phyloP scores from a whole-genome alignment of 2,797 vertebrate genomes.

The Calcarius lapponicus region DNA sequence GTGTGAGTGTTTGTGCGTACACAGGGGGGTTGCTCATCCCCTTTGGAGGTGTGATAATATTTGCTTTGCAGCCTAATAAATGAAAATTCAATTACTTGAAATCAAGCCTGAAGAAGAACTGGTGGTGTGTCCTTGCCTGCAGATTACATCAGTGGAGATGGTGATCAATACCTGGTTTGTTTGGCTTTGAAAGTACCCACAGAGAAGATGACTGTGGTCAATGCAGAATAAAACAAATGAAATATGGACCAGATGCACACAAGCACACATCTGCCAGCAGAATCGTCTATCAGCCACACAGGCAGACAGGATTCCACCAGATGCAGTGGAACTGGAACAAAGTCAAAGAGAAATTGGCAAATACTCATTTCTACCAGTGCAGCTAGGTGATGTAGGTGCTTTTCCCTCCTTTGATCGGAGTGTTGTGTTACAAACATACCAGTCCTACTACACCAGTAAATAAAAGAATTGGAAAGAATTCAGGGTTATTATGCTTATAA shows the following conservation, averaged over 20 bases:
- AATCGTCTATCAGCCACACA: fast-evolving
- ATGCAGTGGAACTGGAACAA: background rate
- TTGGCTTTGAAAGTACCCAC: background rate
- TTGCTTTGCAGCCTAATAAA: background rate
- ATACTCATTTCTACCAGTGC: background rate
- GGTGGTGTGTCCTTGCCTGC: background rate
- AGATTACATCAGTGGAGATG: background rate
- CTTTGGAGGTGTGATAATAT: background rate
- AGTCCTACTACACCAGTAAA: background rate
- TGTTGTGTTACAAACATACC: background rate
- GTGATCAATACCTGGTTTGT: background rate
- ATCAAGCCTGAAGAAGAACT: background rate
- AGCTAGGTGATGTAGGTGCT: background rate
- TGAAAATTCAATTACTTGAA: background rate
- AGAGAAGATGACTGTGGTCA: background rate
- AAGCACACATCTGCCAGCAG: background rate
- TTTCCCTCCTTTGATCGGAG: background rate
- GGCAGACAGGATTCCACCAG: background rate
- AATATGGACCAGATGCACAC: background rate
- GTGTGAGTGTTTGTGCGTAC: fast-evolving
- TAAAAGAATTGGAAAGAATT: background rate
- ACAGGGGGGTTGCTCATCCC: background rate
- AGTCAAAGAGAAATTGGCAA: background rate
- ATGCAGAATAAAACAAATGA: background rate
- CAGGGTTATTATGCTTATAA: background rate